A percentile compares a stretch with the other conserved stretches of the same genome.
phyloP scores from a whole-genome alignment of 2,797 vertebrate species.

The Falco columbarius region DNA sequence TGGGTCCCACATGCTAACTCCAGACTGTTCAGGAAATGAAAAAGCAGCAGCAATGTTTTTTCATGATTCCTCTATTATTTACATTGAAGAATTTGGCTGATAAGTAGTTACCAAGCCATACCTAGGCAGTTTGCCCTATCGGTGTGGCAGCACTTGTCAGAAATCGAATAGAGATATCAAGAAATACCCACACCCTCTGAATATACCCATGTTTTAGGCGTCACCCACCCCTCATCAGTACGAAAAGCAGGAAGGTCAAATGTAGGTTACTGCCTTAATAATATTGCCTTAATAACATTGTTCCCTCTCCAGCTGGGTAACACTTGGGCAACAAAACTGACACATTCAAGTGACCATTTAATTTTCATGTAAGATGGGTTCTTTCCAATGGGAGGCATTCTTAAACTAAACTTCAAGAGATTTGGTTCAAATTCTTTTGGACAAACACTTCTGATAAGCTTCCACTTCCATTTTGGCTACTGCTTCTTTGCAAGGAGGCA shows the following conservation, averaged over 20 bases:
- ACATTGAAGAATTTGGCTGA: not conserved
- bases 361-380: not conserved
- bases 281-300: not conserved
- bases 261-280: not conserved
- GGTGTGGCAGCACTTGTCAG: not conserved
- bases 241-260: not conserved
- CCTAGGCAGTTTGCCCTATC: slow-evolving; percentile 20
- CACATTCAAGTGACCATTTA: not conserved
- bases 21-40: not conserved
- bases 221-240: not conserved
- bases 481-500: not conserved
- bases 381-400: not conserved
- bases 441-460: not conserved
- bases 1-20: not conserved
- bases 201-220: not conserved
- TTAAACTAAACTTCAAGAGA: not conserved
- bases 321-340: not conserved
- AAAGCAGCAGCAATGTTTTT: not conserved
- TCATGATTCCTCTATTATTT: not conserved
- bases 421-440: not conserved
- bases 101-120: not conserved
- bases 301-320: not conserved
- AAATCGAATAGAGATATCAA: slow-evolving; percentile 6
- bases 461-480: not conserved
- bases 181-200: not conserved